Conservation (phyloP, 2,113 vertebrate genomes). For the Xyliphius kryptos region DNA sequence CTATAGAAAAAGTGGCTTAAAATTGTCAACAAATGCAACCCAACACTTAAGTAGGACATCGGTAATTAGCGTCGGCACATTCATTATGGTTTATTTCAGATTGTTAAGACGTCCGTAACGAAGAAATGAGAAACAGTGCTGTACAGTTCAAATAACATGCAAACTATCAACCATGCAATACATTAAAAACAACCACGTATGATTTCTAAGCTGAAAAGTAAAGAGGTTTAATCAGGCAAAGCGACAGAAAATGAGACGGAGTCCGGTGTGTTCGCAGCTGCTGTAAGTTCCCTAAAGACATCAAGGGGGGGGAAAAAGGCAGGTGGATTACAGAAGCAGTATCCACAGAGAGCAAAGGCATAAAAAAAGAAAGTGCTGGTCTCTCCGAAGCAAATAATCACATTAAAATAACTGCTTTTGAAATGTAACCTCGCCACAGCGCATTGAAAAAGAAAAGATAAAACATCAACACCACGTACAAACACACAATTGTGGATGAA, state of each 20-base stretch:
- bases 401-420: background rate
- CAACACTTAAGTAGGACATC: background rate
- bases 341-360: constrained; percentile 4
- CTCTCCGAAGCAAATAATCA: background rate
- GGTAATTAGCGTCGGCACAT: background rate
- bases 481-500: constrained; percentile 8
- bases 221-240: background rate
- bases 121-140: constrained; percentile 40
- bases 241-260: background rate
- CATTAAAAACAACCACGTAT: background rate
- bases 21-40: background rate
- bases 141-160: background rate
- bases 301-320: background rate
- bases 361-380: background rate
- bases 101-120: background rate
- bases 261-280: background rate
- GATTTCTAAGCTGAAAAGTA: background rate
- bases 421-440: background rate
- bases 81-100: background rate
- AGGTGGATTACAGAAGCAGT: background rate
- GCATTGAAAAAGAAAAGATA: background rate
- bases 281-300: background rate
- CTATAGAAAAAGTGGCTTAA: background rate
- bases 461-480: constrained; percentile 19
- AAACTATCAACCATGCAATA: constrained; percentile 14